Percentiles rank a stretch among this genome's conserved stretches.
Conservation (phyloP, 2,888 invertebrate species). For the Molanna angustata region DNA sequence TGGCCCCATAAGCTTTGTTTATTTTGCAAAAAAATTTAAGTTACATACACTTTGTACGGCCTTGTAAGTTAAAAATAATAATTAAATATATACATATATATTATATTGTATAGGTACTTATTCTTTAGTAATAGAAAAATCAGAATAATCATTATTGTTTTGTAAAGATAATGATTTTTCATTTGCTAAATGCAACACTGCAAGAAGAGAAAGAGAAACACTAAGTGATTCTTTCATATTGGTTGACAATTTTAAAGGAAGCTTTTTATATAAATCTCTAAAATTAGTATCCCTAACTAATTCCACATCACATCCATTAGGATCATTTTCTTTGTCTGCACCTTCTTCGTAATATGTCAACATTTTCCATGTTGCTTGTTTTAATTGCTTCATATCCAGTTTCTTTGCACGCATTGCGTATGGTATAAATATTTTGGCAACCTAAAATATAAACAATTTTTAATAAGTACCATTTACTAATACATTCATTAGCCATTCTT, state of each 20-base stretch:
- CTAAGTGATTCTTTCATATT: slow-evolving; percentile 72
- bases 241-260: slow-evolving; percentile 57
- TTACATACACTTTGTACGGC: no score
- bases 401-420: slow-evolving; percentile 83
- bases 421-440: slow-evolving; percentile 69
- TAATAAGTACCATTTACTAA: no score
- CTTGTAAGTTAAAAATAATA: no score
- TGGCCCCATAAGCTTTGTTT: no score
- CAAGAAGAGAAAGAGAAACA: slow-evolving; percentile 74
- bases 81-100: no score
- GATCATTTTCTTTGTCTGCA: slow-evolving; percentile 39
- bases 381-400: slow-evolving; percentile 81
- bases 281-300: slow-evolving; percentile 52
- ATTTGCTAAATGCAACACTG: slow-evolving; percentile 81
- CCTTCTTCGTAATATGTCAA: slow-evolving; percentile 44
- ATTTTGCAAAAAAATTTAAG: no score
- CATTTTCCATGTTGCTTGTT: slow-evolving; percentile 70
- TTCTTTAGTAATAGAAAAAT: slow-evolving; percentile 51
- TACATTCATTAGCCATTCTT: no score
- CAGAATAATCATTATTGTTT: slow-evolving; percentile 50
- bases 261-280: slow-evolving; percentile 52
- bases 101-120: slow-evolving; percentile 1
- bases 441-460: no score
- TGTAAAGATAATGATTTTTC: slow-evolving; percentile 65
- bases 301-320: slow-evolving; percentile 38